Evolutionary conservation across 2,888 invertebrate genomes (phyloP).

Genomic region (Scotopteryx bipunctaria): DNA sequence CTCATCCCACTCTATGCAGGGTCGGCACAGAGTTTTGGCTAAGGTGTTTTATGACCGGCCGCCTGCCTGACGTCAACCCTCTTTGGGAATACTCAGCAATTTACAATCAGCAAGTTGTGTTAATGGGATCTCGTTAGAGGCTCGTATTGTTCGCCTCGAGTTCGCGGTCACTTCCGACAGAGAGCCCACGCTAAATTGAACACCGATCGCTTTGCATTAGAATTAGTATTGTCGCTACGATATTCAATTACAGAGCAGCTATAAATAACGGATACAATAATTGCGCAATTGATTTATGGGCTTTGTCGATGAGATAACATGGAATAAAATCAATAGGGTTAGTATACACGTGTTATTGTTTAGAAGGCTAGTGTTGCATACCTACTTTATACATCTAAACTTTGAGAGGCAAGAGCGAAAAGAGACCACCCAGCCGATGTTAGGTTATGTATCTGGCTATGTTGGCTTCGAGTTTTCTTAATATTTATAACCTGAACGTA

Average conservation of each 20-base stretch:
- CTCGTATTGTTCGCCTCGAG: constrained; percentile 45
- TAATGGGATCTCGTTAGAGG: constrained; percentile 45
- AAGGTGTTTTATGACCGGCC: no score
- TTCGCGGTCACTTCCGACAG: constrained; percentile 60
- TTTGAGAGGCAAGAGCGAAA: no score
- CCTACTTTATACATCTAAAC: no score
- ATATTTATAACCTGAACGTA: no score
- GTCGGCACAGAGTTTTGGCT: no score
- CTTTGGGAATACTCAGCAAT: no score
- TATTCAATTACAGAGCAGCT: constrained; percentile 49
- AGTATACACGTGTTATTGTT: neutral
- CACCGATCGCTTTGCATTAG: constrained; percentile 62
- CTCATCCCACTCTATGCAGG: no score
- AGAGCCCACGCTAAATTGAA: constrained; percentile 66
- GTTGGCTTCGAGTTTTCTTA: no score
- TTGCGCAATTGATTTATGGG: constrained; percentile 63
- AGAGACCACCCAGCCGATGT: no score
- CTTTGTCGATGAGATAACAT: constrained; percentile 40
- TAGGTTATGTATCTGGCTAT: no score
- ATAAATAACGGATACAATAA: constrained; percentile 48
- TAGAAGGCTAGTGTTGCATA: neutral
- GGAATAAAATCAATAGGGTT: constrained; percentile 2
- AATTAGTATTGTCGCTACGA: constrained; percentile 52
- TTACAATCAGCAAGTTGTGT: constrained; percentile 36
- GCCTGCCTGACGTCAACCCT: no score